Evolutionary conservation across 2,888 invertebrate species (phyloP), one percentile per base, ranked within the genome.

Genomic region (Ischnus inquisitorius): DNA sequence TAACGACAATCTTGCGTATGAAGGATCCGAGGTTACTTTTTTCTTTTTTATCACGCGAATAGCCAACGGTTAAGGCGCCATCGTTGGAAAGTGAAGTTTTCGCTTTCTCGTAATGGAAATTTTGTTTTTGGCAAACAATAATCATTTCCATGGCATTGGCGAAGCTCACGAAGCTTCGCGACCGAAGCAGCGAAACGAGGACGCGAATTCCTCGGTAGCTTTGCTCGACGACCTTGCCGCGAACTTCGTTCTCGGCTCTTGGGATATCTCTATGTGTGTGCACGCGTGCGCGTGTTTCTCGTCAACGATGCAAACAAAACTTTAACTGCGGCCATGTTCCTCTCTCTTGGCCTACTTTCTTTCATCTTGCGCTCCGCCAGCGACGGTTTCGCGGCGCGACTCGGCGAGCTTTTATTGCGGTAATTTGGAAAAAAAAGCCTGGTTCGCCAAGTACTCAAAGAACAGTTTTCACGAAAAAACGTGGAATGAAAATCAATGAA

Each of bases 391-490:
- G 46, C 34, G 28, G 12, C 22, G 25, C 64, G 10, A 28, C 51
- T 77, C 78, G 25, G 19, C 62, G 78, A 78, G 78, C 78, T 78
- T 78, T 78, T 78, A 78, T 78, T 62, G 41, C 78, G 62, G 69
- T 39, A 39, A n/a, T n/a, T n/a, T n/a, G n/a, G n/a, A 48, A 62
- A 25, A 57, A 57, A 57, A 72, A 57, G 57, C 71, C 41, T 41
- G 57, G 25, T 43, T 39, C 43, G 43, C 41, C 43, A 72, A 72
- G 57, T 57, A 34, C 8, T 34, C 34, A n/a, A n/a, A 34, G 34
- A 34, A 34, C 34, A 34, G 34, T 34, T 6, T 34, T 34, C 34
- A n/a, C n/a, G n/a, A n/a, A n/a, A n/a, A n/a, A n/a, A n/a, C n/a
- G n/a, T n/a, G n/a, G n/a, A n/a, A n/a, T n/a, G n/a, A n/a, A n/a